Evolutionary conservation across 2,888 invertebrate species (phyloP), one percentile per base, ranked within the genome.

Genomic region (Lycaena phlaeas): DNA sequence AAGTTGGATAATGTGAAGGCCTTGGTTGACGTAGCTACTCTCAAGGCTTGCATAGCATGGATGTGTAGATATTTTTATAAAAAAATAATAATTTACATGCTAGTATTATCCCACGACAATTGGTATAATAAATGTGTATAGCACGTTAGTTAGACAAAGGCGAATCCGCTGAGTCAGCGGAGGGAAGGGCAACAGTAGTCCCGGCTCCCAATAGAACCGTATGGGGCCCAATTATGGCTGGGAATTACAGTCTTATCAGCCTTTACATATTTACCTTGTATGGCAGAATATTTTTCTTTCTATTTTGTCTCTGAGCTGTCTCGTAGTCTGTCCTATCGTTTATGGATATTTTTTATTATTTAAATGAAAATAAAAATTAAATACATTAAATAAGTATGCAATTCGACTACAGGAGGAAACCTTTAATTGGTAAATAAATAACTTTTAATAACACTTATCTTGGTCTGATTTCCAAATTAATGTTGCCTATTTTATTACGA

Each of bases 161-260:
- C 50, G 54, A 50, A 56, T 47, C 28, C 42, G 78, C 72, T 63
- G 68, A 69, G 53, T 79, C 79, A 79, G 49, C 43, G 45, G 61
- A 68, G 71, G 59, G 64, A 47, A 45, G 15, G 38, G 41, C 41
- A 64, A 69, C 67, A 64, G 68, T 75, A 71, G 73, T 73, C 64
- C 69, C 59, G 64, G 62, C 61, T 57, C 45, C 18, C 29, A 36
- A 54, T 52, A 43, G 45, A 54, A 51, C 64, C 70, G 70, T 70
- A 66, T 70, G 69, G 68, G 57, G 54, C 53, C 51, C 46, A 50
- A 56, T 50, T 53, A 48, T 14, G 42, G 41, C 14, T 14, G 22
- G 31, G 12, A 9, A 34, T 12, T 18, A 17, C 12, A 30, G 18
- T 18, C 34, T 11, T 9, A 34, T 34, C 34, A 22, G 22, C 22